Conservation (phyloP, 2,797 vertebrate genomes). For the Neostethus bicornis region DNA sequence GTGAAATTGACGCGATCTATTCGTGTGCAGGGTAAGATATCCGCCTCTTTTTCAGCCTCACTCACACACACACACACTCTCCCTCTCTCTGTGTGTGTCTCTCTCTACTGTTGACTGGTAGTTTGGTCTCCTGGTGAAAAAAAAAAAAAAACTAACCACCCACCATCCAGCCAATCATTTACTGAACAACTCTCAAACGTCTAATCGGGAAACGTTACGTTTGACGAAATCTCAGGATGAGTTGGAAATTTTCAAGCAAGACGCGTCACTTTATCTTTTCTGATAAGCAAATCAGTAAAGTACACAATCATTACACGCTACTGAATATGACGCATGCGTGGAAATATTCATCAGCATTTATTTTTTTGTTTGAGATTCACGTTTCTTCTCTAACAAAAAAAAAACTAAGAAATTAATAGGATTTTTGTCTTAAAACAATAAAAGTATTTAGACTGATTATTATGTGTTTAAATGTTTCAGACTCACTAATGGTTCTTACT, state of each 20-base stretch:
- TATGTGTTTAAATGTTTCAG: no score
- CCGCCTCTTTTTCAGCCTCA: slow-evolving; percentile 35
- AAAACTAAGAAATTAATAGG: no score
- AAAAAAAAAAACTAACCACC: slow-evolving; percentile 47
- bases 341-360: no score
- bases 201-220: slow-evolving; percentile 49
- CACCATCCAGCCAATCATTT: slow-evolving; percentile 58
- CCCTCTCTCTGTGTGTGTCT: no score
- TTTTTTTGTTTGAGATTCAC: background rate
- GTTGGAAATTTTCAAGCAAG: slow-evolving; percentile 57
- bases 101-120: slow-evolving; percentile 49
- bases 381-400: no score
- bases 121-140: slow-evolving; percentile 24
- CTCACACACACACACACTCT: no score
- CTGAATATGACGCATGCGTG: background rate
- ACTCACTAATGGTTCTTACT: no score
- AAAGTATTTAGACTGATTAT: no score
- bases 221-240: slow-evolving; percentile 43
- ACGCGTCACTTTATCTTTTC: slow-evolving; percentile 70
- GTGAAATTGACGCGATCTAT: slow-evolving; percentile 31
- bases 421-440: no score
- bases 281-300: slow-evolving; percentile 42
- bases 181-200: fast-evolving
- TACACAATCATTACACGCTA: slow-evolving; percentile 19
- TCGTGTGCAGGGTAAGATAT: slow-evolving; percentile 16